A percentile compares a stretch with the other conserved stretches of the same genome.
phyloP scores from a whole-genome alignment of 35 echinoderm and acorn worm genomes.

The Apostichopus japonicus region DNA sequence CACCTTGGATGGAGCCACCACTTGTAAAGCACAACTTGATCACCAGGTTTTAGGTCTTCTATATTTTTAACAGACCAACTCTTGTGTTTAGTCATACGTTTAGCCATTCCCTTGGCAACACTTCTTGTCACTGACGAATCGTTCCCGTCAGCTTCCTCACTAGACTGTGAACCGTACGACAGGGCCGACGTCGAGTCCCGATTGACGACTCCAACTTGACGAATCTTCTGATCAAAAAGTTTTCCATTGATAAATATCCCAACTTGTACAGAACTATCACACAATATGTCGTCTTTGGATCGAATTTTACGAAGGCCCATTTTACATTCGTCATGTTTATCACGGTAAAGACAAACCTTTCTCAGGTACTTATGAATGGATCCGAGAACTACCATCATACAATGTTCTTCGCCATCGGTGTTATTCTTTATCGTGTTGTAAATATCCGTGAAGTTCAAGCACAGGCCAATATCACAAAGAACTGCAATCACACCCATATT shows the following conservation, averaged over 20 bases:
- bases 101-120: background rate
- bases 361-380: background rate
- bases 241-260: background rate
- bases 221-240: background rate
- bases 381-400: background rate
- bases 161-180: background rate
- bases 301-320: background rate
- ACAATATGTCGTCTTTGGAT: background rate
- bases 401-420: background rate
- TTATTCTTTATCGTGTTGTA: background rate
- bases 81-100: background rate
- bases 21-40: constrained; percentile 4
- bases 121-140: no score
- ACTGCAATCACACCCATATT: background rate
- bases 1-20: constrained; percentile 16
- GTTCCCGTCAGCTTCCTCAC: background rate
- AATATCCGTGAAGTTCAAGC: background rate
- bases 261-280: background rate
- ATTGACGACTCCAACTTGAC: no score
- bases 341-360: background rate
- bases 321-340: background rate
- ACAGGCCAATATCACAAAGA: background rate
- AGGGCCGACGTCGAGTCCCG: background rate
- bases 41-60: background rate
- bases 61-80: background rate